Evolutionary conservation across 2,113 vertebrate genomes (phyloP), one percentile per base, ranked within the genome.

Genomic region (Thymallus thymallus): DNA sequence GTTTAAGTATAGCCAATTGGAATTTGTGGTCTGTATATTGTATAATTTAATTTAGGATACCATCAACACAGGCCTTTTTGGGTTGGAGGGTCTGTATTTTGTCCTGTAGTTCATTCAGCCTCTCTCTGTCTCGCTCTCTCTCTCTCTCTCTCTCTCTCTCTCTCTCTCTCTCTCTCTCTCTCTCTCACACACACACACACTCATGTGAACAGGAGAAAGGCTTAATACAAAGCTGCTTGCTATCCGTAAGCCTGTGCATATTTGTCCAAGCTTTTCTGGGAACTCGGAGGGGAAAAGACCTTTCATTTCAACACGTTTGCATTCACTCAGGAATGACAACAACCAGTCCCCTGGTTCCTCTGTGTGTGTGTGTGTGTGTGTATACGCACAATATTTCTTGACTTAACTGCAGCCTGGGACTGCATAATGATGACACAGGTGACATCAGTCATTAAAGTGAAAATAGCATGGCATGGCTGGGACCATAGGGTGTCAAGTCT

Each of bases 241-340:
- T 26, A 23, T 30, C 51, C 26, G 30, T 20, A 70, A 32, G 48
- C 51, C 66, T 68, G 41, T 68, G 32, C 41, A 68, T 68, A 68
- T 68, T 68, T 68, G 66, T 68, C 41, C 35, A 68, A 18, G 66
- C 24, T 70, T 56, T 70, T 29, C 46, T 55, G 12, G 9, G 35
- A 45, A 18, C 24, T 55, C 16, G 3, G 66, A 68, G 35, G 20
- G 22, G n/a, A 46, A 46, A 45, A 68, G 10, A 68, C 18, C 66
- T 68, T n/a, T 23, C 66, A n/a, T 46, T 68, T 22, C 64, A 32
- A 32, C 41, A 46, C 24, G 48, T 56, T 32, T 26, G 48, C 68
- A 9, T 30, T 56, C 68, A 56, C 41, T 16, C n/a, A 24, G 35
- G 35, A 46, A 23, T 22, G 20, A 14, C n/a, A 41, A n/a, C 20